phyloP scores from a whole-genome alignment of 2,113 vertebrate genomes.

The Gavia stellata region DNA sequence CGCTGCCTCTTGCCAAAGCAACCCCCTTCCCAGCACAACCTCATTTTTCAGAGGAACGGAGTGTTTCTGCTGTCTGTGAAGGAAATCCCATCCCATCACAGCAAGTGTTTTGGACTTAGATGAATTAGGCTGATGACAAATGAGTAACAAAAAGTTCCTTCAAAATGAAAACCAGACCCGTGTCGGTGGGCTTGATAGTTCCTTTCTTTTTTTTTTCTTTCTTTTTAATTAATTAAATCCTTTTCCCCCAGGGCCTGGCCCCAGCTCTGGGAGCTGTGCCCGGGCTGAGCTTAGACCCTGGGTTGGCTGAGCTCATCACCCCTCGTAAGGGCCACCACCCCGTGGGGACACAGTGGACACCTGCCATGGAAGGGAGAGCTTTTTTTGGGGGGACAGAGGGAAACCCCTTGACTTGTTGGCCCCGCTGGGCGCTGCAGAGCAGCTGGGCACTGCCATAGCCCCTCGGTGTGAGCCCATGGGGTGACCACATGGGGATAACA shows the following conservation, averaged over 20 bases:
- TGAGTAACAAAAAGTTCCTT: not conserved
- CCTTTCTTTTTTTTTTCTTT: not conserved
- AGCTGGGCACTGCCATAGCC: not conserved
- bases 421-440: not conserved
- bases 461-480: not conserved
- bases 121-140: not conserved
- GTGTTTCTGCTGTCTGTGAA: not conserved
- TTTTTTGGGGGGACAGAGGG: not conserved
- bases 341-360: not conserved
- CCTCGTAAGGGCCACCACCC: not conserved
- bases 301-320: not conserved
- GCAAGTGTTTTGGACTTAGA: not conserved
- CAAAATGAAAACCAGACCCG: not conserved
- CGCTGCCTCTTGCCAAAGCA: not conserved
- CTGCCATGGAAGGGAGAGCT: rapidly evolving
- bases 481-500: not conserved
- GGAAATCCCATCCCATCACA: not conserved
- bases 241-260: not conserved
- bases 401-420: not conserved
- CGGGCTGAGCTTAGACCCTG: not conserved
- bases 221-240: not conserved
- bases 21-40: not conserved
- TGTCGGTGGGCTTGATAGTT: not conserved
- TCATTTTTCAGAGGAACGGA: rapidly evolving
- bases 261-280: not conserved